Evolutionary conservation across 2,113 vertebrate species (phyloP).

Genomic region (Syrmaticus mikado): DNA sequence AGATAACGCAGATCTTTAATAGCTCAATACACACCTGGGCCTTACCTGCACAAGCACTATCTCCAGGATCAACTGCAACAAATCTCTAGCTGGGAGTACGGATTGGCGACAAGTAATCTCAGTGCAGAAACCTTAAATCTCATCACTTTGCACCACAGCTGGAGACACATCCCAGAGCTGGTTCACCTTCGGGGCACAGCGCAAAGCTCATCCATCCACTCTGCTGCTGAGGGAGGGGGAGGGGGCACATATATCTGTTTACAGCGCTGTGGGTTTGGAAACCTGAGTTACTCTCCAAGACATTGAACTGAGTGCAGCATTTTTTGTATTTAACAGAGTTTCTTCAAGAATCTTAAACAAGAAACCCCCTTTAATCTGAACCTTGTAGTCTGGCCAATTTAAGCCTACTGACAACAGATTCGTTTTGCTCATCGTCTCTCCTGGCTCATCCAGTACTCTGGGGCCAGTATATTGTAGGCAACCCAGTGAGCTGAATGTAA

Average conservation of each 20-base stretch:
- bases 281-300: background rate
- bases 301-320: background rate
- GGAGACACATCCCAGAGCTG: background rate
- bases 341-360: background rate
- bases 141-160: background rate
- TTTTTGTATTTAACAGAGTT: background rate
- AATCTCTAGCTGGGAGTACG: background rate
- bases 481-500: background rate
- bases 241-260: background rate
- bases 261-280: background rate
- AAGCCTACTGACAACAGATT: background rate
- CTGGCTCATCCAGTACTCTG: background rate
- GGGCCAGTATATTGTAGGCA: background rate
- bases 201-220: background rate
- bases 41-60: background rate
- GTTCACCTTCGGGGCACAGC: background rate
- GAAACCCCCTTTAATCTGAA: background rate
- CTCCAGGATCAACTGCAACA: background rate
- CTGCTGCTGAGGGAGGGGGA: background rate
- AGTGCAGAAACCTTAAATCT: background rate
- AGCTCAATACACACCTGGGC: background rate
- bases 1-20: background rate
- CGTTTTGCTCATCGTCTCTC: background rate
- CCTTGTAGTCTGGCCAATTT: background rate
- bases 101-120: background rate